Evolutionary conservation across 2,797 vertebrate genomes (phyloP), one percentile per base, ranked within the genome.

Genomic region (Tokudaia muenninki): DNA sequence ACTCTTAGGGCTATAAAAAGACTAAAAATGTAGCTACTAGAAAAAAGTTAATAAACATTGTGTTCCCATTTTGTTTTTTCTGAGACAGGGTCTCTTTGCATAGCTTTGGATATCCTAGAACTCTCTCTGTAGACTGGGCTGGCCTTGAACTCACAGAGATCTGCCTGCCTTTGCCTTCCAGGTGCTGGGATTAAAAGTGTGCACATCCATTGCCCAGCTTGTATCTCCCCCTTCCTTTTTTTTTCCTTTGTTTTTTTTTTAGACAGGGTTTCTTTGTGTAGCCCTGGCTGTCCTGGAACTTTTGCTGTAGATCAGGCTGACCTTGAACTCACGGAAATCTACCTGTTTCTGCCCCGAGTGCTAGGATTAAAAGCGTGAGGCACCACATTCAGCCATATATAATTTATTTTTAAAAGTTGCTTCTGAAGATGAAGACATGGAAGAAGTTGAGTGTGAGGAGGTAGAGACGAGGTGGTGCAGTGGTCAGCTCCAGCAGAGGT

Each of bases 321-420:
- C 65, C 34, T 87, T 4, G 34, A 72, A 29, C n/a, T 52, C 34
- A 50, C 10, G 70, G 84, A 87, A 22, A 50, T n/a, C 19, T 5
- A 14, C 34, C 34, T 55, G 34, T 24, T 37, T 87, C 67, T 55
- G 50, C 22, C n/a, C 52, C 1, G 22, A 74, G 67, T 87, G 50
- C 67, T 87, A 52, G 86, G 67, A 72, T 57, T 87, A 57, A 70
- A 70, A n/a, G 47, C 9, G 0, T 72, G 22, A 37, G 24, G 9
- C 5, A 37, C 50, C 67, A 74, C 14, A 72, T 55, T 41, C n/a
- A 87, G 9, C 50, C 50, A 74, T 22, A 63, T 61, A n/a, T 50
- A 10, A 84, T 88, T 95, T 70, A 3, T 63, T 95, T 94, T 95
- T 88, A 82, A 92, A 95, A 82, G 31, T n/a, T 80, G 17, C 22